Evolutionary conservation across 2,113 vertebrate genomes (phyloP).

Genomic region (Vicugna pacos): DNA sequence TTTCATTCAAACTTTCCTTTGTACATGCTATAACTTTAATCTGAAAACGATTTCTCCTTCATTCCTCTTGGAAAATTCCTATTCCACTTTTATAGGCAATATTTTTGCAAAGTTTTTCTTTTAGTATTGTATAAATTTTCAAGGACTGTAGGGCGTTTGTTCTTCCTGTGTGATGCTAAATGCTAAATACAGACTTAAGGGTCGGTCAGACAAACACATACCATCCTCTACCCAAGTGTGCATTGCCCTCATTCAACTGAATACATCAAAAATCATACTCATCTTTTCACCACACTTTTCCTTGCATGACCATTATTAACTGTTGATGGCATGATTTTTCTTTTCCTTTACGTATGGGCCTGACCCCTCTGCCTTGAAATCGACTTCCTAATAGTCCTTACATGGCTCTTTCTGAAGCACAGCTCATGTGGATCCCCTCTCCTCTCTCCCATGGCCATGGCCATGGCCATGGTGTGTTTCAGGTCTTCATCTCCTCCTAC

Average conservation of each 20-base stretch:
- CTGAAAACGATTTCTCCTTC: not conserved
- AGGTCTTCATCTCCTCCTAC: not conserved
- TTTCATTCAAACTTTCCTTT: not conserved
- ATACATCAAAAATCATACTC: not conserved
- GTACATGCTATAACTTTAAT: not conserved
- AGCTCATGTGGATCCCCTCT: not conserved
- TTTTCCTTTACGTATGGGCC: not conserved
- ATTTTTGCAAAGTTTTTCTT: not conserved
- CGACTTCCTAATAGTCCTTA: not conserved
- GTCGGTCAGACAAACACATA: not conserved
- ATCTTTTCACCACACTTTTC: not conserved
- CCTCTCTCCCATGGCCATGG: not conserved
- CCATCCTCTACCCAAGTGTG: not conserved
- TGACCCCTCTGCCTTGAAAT: not conserved
- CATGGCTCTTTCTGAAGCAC: not conserved
- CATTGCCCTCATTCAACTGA: not conserved
- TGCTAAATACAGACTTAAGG: not conserved
- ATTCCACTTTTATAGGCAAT: not conserved
- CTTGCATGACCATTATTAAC: not conserved
- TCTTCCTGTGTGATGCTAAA: not conserved
- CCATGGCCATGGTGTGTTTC: fast-evolving
- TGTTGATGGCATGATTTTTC: not conserved
- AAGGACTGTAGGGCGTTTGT: not conserved
- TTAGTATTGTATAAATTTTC: not conserved
- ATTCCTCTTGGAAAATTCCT: not conserved